Conservation (phyloP, 53 echinoderm and acorn worm genomes). For the Echinarachnius parma region DNA sequence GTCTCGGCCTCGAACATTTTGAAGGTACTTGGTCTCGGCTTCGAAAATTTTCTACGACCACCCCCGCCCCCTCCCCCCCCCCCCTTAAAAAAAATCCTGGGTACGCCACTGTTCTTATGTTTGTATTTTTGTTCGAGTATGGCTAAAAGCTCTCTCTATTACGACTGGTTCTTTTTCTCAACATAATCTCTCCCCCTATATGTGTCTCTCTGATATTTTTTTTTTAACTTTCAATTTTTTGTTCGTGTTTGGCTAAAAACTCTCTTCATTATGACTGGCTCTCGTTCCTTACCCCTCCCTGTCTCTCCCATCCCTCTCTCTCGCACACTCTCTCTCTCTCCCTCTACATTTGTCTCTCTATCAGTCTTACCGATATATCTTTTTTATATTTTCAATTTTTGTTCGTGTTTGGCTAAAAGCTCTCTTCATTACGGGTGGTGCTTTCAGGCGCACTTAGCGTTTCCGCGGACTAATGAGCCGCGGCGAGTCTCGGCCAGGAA, state of each 20-base stretch:
- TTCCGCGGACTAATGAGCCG: conserved; percentile 32
- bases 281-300: not conserved
- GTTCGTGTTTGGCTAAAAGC: conserved; percentile 34
- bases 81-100: too few species aligned
- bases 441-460: conserved; percentile 36
- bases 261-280: not conserved
- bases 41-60: too few species aligned
- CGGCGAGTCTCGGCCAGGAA: conserved; percentile 7
- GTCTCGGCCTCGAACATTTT: too few species aligned
- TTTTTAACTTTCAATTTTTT: not conserved
- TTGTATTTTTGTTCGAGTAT: not conserved
- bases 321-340: not conserved
- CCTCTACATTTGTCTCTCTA: not conserved
- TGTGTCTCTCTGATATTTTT: not conserved
- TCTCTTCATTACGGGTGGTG: conserved; percentile 24
- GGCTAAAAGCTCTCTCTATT: not conserved
- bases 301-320: not conserved
- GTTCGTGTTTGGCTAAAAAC: not conserved
- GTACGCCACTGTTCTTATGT: too few species aligned
- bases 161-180: not conserved
- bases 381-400: not conserved
- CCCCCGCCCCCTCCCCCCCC: too few species aligned
- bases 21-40: too few species aligned
- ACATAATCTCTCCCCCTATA: not conserved
- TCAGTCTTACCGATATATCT: not conserved